A percentile compares a stretch with the other conserved stretches of the same genome.
Evolutionary conservation across 2,113 vertebrate species (phyloP).

Genomic region (Stercorarius parasiticus): DNA sequence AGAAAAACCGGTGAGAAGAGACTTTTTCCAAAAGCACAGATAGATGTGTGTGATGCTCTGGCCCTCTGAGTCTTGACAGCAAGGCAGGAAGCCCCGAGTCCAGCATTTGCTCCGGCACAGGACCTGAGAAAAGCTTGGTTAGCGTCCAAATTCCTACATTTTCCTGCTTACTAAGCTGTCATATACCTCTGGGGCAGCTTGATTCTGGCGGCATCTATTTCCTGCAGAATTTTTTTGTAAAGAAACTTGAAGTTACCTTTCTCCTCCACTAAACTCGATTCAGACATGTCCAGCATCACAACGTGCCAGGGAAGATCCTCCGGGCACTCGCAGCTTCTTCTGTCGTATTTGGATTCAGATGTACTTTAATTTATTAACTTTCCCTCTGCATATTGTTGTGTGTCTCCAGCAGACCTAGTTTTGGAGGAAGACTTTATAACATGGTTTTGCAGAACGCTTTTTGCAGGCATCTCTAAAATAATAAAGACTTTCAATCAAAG

Average conservation of each 20-base stretch:
- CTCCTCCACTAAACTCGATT: background rate
- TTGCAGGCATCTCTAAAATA: background rate
- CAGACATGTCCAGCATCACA: background rate
- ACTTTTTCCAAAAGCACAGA: background rate
- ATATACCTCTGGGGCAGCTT: background rate
- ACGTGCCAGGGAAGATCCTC: background rate
- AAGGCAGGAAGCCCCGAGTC: background rate
- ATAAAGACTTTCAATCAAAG: background rate
- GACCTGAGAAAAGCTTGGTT: background rate
- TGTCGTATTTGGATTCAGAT: background rate
- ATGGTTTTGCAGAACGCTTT: background rate
- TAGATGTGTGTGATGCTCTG: background rate
- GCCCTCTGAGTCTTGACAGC: background rate
- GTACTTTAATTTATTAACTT: background rate
- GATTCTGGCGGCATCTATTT: background rate
- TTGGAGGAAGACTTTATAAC: background rate
- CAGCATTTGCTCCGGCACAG: background rate
- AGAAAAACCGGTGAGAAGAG: background rate
- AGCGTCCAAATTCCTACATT: background rate
- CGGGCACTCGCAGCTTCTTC: background rate
- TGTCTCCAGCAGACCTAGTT: background rate
- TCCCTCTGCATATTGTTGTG: background rate
- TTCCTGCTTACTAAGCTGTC: background rate
- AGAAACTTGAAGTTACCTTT: background rate
- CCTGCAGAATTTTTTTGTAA: background rate